These are phyloP conservation scores for honey bee (Apis mellifera) DNA, from an alignment of 1,140 invertebrate genomes.

Conservation along the genomic window Amel_HAv3.1 CM009936.2:4196001-4196500, in stretches of 20 bases:
- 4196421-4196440: constrained; percentile 14
- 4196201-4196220: not conserved
- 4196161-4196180: not conserved
- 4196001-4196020: no score
- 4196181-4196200: no score
- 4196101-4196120: no score
- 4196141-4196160: not conserved
- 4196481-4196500: constrained; percentile 2
- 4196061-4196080: no score
- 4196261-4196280: not conserved
- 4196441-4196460: not conserved
- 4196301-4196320: not conserved
- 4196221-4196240: no score
- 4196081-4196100: no score
- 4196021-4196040: no score
- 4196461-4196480: not conserved
- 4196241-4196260: not conserved
- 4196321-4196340: not conserved
- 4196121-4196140: no score
- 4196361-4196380: not conserved
- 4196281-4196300: not conserved
- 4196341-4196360: not conserved
- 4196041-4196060: no score
- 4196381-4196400: constrained; percentile 15
- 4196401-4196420: constrained; percentile 34